These are phyloP conservation scores for Rhynchopsitta pachyrhyncha DNA, from an alignment of 2,113 vertebrate genomes.

Conservation along the genomic window DNA sequence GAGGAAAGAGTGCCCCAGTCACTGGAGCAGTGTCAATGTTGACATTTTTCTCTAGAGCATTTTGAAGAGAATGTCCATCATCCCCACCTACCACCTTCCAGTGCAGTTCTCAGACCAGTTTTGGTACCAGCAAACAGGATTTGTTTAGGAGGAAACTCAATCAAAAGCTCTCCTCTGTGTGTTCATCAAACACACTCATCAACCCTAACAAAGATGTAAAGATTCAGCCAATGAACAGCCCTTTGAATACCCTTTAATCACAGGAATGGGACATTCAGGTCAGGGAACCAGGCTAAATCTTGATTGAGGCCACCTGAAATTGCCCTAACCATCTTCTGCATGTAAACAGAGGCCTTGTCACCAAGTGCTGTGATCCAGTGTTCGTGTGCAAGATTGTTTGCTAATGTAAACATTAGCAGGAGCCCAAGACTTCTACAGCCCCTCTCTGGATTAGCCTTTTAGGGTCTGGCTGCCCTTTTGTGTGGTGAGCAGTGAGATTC, in stretches of 20 bases:
- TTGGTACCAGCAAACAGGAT: neutral
- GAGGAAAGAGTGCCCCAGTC: neutral
- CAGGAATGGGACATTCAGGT: neutral
- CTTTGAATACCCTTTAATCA: neutral
- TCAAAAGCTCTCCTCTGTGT: neutral
- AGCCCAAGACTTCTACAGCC: neutral
- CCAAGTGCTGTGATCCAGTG: neutral
- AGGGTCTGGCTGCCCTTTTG: fast-evolving
- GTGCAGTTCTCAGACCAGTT: slow-evolving; percentile 26
- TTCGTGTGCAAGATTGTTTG: neutral
- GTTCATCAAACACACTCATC: neutral
- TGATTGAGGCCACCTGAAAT: neutral
- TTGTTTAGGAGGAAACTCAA: neutral
- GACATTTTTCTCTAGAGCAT: neutral
- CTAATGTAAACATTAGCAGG: neutral
- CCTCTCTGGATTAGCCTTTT: neutral
- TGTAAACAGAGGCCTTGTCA: neutral
- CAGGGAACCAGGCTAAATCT: neutral
- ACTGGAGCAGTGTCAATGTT: neutral
- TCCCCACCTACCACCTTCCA: neutral
- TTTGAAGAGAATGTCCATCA: neutral
- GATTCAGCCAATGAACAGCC: neutral
- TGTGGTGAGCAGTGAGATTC: neutral
- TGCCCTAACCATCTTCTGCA: neutral
- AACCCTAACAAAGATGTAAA: neutral